Evolutionary conservation across 2,113 vertebrate species (phyloP), one percentile per base, ranked within the genome.

Genomic region (Campylomormyrus numenius): DNA sequence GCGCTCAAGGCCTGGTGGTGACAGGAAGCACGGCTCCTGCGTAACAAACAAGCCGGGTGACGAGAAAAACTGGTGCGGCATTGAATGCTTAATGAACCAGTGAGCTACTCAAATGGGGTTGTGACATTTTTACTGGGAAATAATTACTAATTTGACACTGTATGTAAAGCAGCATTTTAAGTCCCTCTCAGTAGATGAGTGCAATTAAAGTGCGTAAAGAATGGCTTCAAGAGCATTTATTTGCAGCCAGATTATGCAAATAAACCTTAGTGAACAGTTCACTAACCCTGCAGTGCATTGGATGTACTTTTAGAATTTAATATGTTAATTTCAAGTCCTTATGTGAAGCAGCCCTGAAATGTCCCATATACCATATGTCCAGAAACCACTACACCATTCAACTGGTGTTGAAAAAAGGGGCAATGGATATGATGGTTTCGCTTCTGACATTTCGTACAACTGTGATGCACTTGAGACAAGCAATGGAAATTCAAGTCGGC

Each of bases 111-210:
- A 31, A 90, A 48, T 11, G 24, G 89, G 89, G 90, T 91, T 90
- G 92, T 90, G 91, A 91, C 92, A 90, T 80, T 90, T 92, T 92
- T 89, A 91, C 88, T 90, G 53, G 88, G 86, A 91, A 90, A 92
- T 92, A 92, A 92, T 92, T 86, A 91, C 90, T 89, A 88, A 90
- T 91, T 92, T 91, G 90, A 85, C 88, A 89, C 27, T 8, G 21
- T 50, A 89, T 88, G 89, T 90, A 91, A 92, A 92, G 90, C 90
- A 88, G 90, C 77, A 74, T 91, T 90, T 90, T 88, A 92, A 92
- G 91, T 88, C 89, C 84, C 89, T 90, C 46, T 52, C 45, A 89
- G 70, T 3, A 58, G 90, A 90, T 39, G 48, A 89, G 92, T 88
- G 89, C 77, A 42, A 42, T 88, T 90, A 87, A 91, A 93, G 92